Base-by-base conservation (phyloP, 2,113 vertebrate species). In the Paedocypris sp. region DNA sequence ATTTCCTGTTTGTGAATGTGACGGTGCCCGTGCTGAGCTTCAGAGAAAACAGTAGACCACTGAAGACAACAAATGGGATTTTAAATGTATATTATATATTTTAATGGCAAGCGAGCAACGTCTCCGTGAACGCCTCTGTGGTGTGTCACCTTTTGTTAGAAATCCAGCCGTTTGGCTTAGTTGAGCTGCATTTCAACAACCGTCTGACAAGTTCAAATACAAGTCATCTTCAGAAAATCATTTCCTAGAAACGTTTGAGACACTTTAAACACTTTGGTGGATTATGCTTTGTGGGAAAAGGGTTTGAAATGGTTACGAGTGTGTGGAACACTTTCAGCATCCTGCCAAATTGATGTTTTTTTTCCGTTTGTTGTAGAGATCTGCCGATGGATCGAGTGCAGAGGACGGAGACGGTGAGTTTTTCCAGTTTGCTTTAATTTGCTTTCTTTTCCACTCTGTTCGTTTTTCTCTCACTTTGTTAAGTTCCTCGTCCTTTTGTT, bases 381-480 rank as follows among this genome's bases (percentile, higher is more conserved):
- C 92, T 73, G 91, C 91, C 0, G 93, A 92, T 57, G 85, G 88
- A 64, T 95, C 95, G 42, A 98, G 93, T 77, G 92, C 93, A 13
- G 94, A 97, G 76, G 93, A 91, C 67, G 92, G 91, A 71, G 95
- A 97, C 78, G 94, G 95, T 98, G 79, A 84, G 56, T 60, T 12
- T 49, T 39, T 9, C 12, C 11, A 2, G 18, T 58, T 13, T 3
- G n/a, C n/a, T n/a, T n/a, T n/a, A n/a, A n/a, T n/a, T n/a, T n/a
- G n/a, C n/a, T n/a, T n/a, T n/a, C n/a, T n/a, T n/a, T n/a, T n/a
- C n/a, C n/a, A n/a, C n/a, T n/a, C n/a, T n/a, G n/a, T n/a, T n/a
- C n/a, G n/a, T n/a, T n/a, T n/a, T n/a, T n/a, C n/a, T n/a, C n/a
- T n/a, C n/a, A n/a, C n/a, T n/a, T n/a, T n/a, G n/a, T n/a, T n/a